phyloP scores from a whole-genome alignment of 2,888 invertebrate genomes.

The Trichopria drosophilae region DNA sequence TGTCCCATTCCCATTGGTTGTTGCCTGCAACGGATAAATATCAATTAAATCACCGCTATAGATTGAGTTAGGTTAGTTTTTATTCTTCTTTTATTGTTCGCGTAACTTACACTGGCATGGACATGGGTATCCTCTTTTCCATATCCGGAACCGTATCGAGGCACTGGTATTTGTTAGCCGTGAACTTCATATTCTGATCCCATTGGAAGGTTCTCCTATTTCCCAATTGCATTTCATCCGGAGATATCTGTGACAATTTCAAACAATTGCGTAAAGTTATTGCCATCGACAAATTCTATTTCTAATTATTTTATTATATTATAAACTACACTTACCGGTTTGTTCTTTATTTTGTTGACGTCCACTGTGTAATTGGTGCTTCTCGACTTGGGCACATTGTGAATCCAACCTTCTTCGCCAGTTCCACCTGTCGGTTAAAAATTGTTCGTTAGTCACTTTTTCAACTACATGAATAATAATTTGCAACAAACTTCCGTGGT shows the following conservation, averaged over 20 bases:
- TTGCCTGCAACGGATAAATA: too few species aligned
- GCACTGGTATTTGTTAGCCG: slow-evolving; percentile 60
- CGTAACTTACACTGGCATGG: slow-evolving; percentile 49
- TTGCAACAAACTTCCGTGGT: too few species aligned
- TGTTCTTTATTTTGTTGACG: slow-evolving; percentile 60
- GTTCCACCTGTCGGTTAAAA: too few species aligned
- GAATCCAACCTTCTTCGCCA: slow-evolving; percentile 53
- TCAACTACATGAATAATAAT: too few species aligned
- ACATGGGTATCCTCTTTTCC: slow-evolving; percentile 46
- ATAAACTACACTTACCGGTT: slow-evolving; percentile 58
- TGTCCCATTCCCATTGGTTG: too few species aligned
- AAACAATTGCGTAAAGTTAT: slow-evolving; percentile 13
- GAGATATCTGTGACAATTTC: slow-evolving; percentile 50
- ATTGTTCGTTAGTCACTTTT: too few species aligned
- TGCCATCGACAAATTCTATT: neutral
- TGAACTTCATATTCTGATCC: slow-evolving; percentile 46
- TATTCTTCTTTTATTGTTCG: too few species aligned
- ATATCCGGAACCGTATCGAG: slow-evolving; percentile 58
- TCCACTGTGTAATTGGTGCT: slow-evolving; percentile 56
- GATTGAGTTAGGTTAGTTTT: too few species aligned
- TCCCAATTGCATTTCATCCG: slow-evolving; percentile 60
- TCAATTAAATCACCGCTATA: too few species aligned
- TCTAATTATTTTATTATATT: too few species aligned
- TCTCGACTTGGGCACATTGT: slow-evolving; percentile 44
- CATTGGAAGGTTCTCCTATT: slow-evolving; percentile 53